phyloP scores from a whole-genome alignment of 2,888 invertebrate genomes.

The Trachelus stipa region DNA sequence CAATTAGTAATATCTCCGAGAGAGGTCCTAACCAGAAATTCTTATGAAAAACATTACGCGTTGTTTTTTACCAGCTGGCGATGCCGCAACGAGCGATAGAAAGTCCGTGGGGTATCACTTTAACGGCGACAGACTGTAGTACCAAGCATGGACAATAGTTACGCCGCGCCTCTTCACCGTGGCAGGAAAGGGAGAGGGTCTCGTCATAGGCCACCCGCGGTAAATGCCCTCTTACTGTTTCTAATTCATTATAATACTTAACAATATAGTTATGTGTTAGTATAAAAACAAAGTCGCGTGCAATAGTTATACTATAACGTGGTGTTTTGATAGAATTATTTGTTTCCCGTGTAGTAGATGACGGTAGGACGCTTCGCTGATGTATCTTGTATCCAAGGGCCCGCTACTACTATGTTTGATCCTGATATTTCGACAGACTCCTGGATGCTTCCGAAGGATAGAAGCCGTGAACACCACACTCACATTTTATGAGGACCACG shows the following conservation, averaged over 20 bases:
- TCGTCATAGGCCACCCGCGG: background rate
- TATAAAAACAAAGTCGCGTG: background rate
- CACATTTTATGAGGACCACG: constrained; percentile 80
- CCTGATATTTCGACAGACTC: background rate
- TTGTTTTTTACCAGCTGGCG: background rate
- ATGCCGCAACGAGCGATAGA: background rate
- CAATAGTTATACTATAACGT: background rate
- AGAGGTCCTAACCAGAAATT: background rate
- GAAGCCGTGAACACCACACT: constrained; percentile 61
- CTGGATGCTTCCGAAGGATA: background rate
- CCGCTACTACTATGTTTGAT: background rate
- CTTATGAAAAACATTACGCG: background rate
- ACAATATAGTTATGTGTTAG: background rate
- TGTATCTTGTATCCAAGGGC: background rate
- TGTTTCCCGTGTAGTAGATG: background rate
- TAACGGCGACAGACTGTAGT: background rate
- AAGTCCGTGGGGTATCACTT: background rate
- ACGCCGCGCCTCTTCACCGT: background rate
- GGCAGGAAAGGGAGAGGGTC: background rate
- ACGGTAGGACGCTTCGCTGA: background rate
- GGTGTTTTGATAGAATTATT: background rate
- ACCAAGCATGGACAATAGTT: background rate
- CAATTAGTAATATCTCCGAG: background rate
- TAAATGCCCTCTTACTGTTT: background rate
- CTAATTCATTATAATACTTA: background rate